A percentile compares a stretch with the other conserved stretches of the same genome.
Conservation (phyloP, 1,140 invertebrate species). For the Rhizoglyphus robini region DNA sequence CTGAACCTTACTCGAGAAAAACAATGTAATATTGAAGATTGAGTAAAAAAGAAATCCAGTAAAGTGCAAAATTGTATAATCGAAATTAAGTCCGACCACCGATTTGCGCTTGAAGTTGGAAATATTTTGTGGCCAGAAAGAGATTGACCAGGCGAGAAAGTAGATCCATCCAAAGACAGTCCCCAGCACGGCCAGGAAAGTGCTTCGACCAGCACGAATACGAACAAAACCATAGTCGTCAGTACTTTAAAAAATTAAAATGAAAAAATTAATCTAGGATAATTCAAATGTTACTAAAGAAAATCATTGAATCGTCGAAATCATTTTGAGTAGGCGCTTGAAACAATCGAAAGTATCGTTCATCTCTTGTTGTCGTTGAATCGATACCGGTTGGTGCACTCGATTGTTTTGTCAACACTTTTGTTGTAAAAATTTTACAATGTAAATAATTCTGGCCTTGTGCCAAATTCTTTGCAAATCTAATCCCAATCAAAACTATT, state of each 20-base stretch:
- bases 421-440: too few species aligned
- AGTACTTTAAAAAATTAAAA: not conserved
- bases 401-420: too few species aligned
- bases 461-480: too few species aligned
- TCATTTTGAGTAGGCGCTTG: too few species aligned
- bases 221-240: conserved; percentile 12
- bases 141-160: conserved; percentile 92
- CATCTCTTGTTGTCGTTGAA: too few species aligned
- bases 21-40: conserved; percentile 82
- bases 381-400: too few species aligned
- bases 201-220: not conserved
- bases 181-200: not conserved
- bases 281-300: too few species aligned
- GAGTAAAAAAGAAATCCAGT: conserved; percentile 84
- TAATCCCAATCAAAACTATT: too few species aligned
- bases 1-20: conserved; percentile 60
- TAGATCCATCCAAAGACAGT: conserved; percentile 89
- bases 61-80: conserved; percentile 79
- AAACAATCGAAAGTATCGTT: too few species aligned
- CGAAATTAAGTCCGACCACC: conserved; percentile 92
- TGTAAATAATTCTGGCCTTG: too few species aligned
- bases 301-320: too few species aligned
- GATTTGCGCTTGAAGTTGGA: conserved; percentile 83
- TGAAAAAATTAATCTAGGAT: too few species aligned
- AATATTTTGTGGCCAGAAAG: conserved; percentile 95